A percentile compares a stretch with the other conserved stretches of the same genome.
Evolutionary conservation across 2,113 vertebrate genomes (phyloP).

Genomic region (Calcarius ornatus): DNA sequence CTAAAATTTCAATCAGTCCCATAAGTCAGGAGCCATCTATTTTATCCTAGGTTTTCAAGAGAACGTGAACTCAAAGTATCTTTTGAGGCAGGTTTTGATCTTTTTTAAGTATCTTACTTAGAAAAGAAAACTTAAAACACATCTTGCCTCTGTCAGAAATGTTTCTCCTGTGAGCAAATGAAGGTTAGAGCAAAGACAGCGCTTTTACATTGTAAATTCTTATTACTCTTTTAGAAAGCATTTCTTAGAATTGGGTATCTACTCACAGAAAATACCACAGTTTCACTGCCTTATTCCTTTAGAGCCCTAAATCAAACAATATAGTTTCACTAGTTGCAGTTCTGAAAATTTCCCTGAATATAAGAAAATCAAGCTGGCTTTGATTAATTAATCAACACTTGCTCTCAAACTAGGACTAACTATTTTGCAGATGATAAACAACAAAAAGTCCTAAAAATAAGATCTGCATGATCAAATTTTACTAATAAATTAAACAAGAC

Average conservation of each 20-base stretch:
- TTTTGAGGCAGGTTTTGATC: not conserved
- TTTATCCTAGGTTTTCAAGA: not conserved
- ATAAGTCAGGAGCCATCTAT: not conserved
- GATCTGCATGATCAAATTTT: not conserved
- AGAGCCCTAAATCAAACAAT: not conserved
- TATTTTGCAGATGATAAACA: not conserved
- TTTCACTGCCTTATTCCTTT: not conserved
- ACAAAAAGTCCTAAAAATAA: not conserved
- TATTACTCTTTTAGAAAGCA: not conserved
- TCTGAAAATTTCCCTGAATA: constrained; percentile 19
- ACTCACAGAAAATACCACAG: not conserved
- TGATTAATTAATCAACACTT: constrained; percentile 28
- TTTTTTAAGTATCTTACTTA: not conserved
- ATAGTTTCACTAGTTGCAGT: not conserved
- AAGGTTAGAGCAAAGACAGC: not conserved
- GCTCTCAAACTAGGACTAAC: not conserved
- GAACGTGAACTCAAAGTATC: not conserved
- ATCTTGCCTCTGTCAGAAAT: not conserved
- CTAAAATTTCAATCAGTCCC: not conserved
- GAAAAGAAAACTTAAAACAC: not conserved
- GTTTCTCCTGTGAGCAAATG: not conserved
- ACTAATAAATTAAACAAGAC: not conserved
- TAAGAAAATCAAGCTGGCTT: constrained; percentile 23
- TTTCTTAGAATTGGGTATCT: not conserved
- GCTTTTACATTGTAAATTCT: not conserved